Base-by-base conservation (phyloP, 2,113 vertebrate genomes). In the Falcunculus frontatus region DNA sequence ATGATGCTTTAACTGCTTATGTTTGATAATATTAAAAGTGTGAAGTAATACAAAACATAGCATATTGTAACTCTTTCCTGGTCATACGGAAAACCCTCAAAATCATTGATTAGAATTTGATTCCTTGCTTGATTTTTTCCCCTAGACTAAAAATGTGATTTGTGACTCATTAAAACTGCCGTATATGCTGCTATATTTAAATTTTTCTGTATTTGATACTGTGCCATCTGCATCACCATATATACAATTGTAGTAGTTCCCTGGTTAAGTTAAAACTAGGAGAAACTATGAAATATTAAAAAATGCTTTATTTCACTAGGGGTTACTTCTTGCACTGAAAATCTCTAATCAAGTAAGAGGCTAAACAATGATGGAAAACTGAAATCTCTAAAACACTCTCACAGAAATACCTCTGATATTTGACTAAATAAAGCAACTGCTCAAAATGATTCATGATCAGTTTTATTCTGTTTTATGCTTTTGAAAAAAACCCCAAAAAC, bases 361-460 rank as follows among this genome's bases (percentile, higher is more conserved):
- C 2, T 69, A 73, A 59, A 22, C 46, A 72, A 26, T 84, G 10
- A 59, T 63, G 60, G 32, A 56, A 72, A 89, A 69, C 16, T 16
- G 30, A 87, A 60, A 76, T 92, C 35, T 94, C 23, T 87, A 65
- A 89, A 95, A 90, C 81, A 64, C 22, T 18, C 41, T 77, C 27
- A 57, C n/a, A 80, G 87, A 68, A 65, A 30, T 26, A 41, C 5
- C 37, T 64, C 53, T 87, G 56, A 68, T 90, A 70, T 80, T 87
- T 90, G 13, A 60, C 65, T 87, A 47, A 80, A 78, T 63, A 59
- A 10, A 91, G 2, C 19, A 81, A 60, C 50, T 64, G 11, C 15
- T 95, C 65, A 93, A 83, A 90, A 63, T 35, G 13, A 23, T 83
- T 90, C 20, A 39, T 53, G 13, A 26, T 44, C 11, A 21, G 3